Base-by-base conservation (phyloP, 2,113 vertebrate genomes). In the Grallaria varia region DNA sequence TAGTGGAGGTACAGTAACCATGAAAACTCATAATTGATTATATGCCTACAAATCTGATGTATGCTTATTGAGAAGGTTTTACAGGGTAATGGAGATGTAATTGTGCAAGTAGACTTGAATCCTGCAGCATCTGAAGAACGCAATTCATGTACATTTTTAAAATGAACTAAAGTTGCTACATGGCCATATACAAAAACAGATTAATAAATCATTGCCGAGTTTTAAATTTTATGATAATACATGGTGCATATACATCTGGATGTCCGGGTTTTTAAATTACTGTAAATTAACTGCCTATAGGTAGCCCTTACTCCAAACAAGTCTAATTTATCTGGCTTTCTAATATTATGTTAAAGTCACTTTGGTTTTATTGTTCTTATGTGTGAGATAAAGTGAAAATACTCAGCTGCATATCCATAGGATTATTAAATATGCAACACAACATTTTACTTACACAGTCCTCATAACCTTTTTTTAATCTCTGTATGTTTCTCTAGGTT, bases 361-460 rank as follows among this genome's bases (percentile, higher is more conserved):
- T 49, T 82, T 55, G 20, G 2, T 67, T 78, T 84, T 84, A 12
- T 63, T 68, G 39, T 39, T 82, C 19, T 68, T 82, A 28, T 20
- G 14, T 62, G 21, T 64, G 31, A 82, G 33, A 47, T 79, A 40
- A 84, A 7, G 30, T 79, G 25, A 73, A 79, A 91, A 69, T 76
- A 31, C 35, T 76, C 15, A 33, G 10, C 14, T 35, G 4, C 2
- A 2, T 58, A 13, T 56, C 42, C 9, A 6, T 40, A 18, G 14
- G 2, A 7, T 80, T 84, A 25, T 75, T 88, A 86, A 50, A 10
- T 62, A 39, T 50, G 12, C 37, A 68, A 35, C 14, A 24, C 42
- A 44, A 4, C n/a, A 20, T 64, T 82, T 80, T 55, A 37, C 0
- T 0, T 56, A 31, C 17, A 31, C 0, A 5, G 6, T 42, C 16